Conservation (phyloP, 2,888 invertebrate species). For the Carterocephalus palaemon region DNA sequence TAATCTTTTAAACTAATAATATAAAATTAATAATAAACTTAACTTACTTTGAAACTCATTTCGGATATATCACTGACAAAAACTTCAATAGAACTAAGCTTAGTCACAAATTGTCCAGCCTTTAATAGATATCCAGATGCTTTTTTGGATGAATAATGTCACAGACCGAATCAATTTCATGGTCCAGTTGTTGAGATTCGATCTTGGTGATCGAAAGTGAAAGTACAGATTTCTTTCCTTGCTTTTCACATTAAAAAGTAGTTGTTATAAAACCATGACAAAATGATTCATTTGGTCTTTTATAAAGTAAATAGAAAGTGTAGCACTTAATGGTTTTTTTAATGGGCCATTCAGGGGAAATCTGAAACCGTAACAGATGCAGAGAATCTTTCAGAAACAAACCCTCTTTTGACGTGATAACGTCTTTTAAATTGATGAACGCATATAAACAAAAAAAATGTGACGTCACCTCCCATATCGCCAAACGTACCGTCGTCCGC, state of each 20-base stretch:
- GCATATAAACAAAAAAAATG: too few species aligned
- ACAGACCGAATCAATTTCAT: constrained; percentile 58
- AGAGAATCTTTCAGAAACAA: too few species aligned
- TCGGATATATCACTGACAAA: constrained; percentile 20
- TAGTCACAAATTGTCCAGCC: constrained; percentile 26
- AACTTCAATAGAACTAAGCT: constrained; percentile 11
- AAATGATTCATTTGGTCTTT: constrained; percentile 8
- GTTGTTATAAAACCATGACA: constrained; percentile 10
- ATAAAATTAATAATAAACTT: not conserved
- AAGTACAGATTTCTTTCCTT: constrained; percentile 31
- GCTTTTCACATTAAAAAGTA: constrained; percentile 15
- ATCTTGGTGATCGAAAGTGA: constrained; percentile 54
- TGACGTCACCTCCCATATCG: too few species aligned
- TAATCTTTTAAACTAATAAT: not conserved
- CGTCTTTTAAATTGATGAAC: too few species aligned
- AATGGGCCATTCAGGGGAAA: too few species aligned
- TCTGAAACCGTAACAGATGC: too few species aligned
- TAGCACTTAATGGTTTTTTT: too few species aligned
- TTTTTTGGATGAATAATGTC: constrained; percentile 42
- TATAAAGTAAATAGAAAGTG: constrained; percentile 16
- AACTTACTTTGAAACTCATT: constrained; percentile 46
- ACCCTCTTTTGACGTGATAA: too few species aligned
- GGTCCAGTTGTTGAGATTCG: constrained; percentile 48
- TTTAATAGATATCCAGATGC: constrained; percentile 51
- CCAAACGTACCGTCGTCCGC: too few species aligned